These are phyloP conservation scores for Elanoides forficatus DNA, from an alignment of 2,113 vertebrate genomes.

Conservation along the genomic window DNA sequence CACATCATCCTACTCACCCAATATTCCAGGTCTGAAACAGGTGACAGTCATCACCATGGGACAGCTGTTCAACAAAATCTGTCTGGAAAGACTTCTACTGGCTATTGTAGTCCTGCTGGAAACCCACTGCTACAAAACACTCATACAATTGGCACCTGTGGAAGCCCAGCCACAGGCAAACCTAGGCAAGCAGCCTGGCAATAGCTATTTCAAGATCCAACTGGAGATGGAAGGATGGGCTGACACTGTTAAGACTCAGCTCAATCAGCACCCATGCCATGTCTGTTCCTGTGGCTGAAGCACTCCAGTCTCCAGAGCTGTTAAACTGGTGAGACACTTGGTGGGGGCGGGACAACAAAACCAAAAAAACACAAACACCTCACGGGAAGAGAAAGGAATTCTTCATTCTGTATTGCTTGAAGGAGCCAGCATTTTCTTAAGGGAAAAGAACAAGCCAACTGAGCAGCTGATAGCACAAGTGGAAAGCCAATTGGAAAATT, in stretches of 20 bases:
- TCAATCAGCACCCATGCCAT: neutral
- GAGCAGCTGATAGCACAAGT: neutral
- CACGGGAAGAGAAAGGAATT: neutral
- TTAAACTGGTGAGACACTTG: neutral
- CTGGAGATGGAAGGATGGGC: neutral
- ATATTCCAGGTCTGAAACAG: neutral
- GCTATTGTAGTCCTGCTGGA: neutral
- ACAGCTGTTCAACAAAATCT: neutral
- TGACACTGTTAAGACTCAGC: neutral
- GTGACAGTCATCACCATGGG: neutral
- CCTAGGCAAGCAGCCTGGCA: accelerated
- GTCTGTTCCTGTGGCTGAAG: neutral
- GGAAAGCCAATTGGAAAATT: constrained; percentile 11
- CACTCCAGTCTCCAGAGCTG: neutral
- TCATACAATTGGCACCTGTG: accelerated
- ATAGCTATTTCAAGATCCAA: neutral
- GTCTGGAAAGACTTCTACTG: neutral
- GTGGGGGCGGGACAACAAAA: neutral
- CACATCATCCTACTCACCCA: neutral
- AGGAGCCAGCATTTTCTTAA: neutral
- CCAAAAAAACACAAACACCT: neutral
- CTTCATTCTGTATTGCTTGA: neutral
- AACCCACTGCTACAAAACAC: neutral
- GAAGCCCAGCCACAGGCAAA: neutral
- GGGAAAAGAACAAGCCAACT: neutral